Base-by-base conservation (phyloP, 1,140 invertebrate genomes). In the Eurosta solidaginis region DNA sequence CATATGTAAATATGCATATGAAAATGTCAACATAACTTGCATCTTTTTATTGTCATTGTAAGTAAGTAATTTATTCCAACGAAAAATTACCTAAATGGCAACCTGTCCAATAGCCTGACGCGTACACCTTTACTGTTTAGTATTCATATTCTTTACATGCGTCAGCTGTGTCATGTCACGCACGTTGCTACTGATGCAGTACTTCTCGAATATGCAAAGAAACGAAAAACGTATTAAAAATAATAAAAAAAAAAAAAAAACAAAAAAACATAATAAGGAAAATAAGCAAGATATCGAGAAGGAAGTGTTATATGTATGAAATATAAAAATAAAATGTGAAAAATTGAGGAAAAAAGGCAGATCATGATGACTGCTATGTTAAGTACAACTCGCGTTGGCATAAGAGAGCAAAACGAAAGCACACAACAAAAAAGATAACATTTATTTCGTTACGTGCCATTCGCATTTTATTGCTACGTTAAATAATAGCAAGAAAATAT, bases 151-250 rank as follows among this genome's bases (percentile, higher is more conserved):
- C 59, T 40, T 42, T 68, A 68, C 33, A 68, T 33, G 33, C 59
- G 59, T 68, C 59, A 68, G 59, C 59, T 68, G 59, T 68, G 59
- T 40, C 59, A 68, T 33, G 33, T 68, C 59, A 68, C 59, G 36
- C 59, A 68, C n/a, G 59, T 33, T 17, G n/a, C n/a, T n/a, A n/a
- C n/a, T n/a, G n/a, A n/a, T n/a, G 59, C 59, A 68, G 5, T 33
- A 42, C 59, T 40, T 12, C 33, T 12, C 33, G 33, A 40, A 68
- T 20, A 33, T n/a, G n/a, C n/a, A n/a, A n/a, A n/a, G n/a, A n/a
- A n/a, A n/a, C n/a, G n/a, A n/a, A n/a, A n/a, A n/a, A n/a, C n/a
- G n/a, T n/a, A 1, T 10, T 40, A 42, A 20, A 40, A 68, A 68
- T 68, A 68, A 68, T 40, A 33, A 29, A 68, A 68, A 40, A 68